phyloP scores from a whole-genome alignment of 2,888 invertebrate species.

The Neoscelio sp. region DNA sequence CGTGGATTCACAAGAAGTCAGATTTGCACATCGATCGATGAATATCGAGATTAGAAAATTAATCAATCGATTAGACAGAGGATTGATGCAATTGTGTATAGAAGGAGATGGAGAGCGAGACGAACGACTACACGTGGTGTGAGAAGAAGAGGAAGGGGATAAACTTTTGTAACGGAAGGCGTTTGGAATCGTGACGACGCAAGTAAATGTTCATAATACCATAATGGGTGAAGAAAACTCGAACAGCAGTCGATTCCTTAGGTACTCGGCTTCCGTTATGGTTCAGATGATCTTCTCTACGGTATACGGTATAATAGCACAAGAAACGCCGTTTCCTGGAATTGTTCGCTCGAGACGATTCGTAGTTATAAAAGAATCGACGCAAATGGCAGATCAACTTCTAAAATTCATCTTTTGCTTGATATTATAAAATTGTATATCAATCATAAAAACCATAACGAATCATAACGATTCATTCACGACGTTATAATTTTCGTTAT shows the following conservation, averaged over 20 bases:
- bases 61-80: constrained; percentile 67
- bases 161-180: constrained; percentile 71
- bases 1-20: not conserved
- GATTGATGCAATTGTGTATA: constrained; percentile 50
- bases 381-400: constrained; percentile 56
- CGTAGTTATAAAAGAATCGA: constrained; percentile 70
- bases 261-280: constrained; percentile 76
- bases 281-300: constrained; percentile 76
- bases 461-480: constrained; percentile 18
- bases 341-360: constrained; percentile 76
- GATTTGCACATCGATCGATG: constrained; percentile 42
- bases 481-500: constrained; percentile 40
- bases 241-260: constrained; percentile 75
- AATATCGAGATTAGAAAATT: constrained; percentile 62
- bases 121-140: constrained; percentile 11
- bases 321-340: constrained; percentile 75
- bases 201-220: constrained; percentile 81
- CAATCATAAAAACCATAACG: constrained; percentile 56
- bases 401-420: constrained; percentile 39
- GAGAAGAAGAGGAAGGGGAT: constrained; percentile 30
- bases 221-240: constrained; percentile 79
- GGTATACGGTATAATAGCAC: constrained; percentile 73
- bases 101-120: constrained; percentile 24
- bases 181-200: constrained; percentile 81
- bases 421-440: constrained; percentile 62